Evolutionary conservation across 1,140 invertebrate species (phyloP), one percentile per base, ranked within the genome.

Genomic region (Drosophila persimilis): DNA sequence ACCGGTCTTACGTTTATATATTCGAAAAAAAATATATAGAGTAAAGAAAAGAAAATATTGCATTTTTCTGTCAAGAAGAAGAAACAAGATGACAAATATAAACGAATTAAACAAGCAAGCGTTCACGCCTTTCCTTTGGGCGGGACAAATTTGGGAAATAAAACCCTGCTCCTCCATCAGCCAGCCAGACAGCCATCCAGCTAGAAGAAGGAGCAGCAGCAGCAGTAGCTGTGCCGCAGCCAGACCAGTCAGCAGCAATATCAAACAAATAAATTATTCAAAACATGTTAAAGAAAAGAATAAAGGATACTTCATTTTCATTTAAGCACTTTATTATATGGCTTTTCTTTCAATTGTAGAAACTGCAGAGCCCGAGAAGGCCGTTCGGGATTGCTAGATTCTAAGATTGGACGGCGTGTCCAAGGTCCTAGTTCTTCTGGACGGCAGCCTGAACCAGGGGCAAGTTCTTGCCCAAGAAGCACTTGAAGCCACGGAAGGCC

Each of bases 401-500:
- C 52, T 48, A 56, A 8, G 64, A 55, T 64, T 73, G 15, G 24
- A 31, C 20, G n/a, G 8, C 13, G 26, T 39, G 35, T 39, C 9
- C 35, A 39, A 3, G 35, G 35, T 13, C 56, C 80, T 89, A 91
- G 74, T 90, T 91, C 74, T 90, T 91, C 73, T 88, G 73, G 61
- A 88, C 69, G 58, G 88, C 90, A 29, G 80, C 77, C 74, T 91
- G 89, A n/a, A 91, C 88, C 22, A 91, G 70, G 9, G 85, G 67
- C 57, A 91, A 60, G 59, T 91, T 89, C 76, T 90, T 91, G 74
- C 73, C 69, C 13, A 90, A 72, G 88, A 91, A 91, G 45, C 90
- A 91, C 70, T 91, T 91, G 80, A 91, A 90, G 57, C 90, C 89
- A 17, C 90, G 86, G 50, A 70, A 91, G 11, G 81, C 90, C 90